Evolutionary conservation across 2,888 invertebrate species (phyloP).

Genomic region (Aphidius colemani): DNA sequence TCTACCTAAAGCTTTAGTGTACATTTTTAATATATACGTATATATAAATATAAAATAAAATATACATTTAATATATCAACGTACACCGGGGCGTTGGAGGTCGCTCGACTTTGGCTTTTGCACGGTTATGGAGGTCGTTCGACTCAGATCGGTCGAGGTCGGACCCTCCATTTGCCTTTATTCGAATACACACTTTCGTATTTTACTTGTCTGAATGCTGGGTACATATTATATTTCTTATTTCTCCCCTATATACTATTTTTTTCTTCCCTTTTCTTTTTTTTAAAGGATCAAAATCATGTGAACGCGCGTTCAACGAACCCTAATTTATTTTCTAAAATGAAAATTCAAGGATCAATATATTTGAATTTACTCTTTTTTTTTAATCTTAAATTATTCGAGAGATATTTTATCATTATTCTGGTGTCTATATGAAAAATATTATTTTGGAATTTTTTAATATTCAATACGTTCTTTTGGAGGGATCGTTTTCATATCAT

Average conservation of each 20-base stretch:
- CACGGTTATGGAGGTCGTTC: conserved; percentile 47
- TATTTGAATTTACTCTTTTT: no score
- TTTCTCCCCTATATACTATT: not conserved
- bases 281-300: no score
- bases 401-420: not conserved
- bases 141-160: conserved; percentile 39
- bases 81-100: conserved; percentile 24
- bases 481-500: not conserved
- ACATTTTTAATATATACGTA: no score
- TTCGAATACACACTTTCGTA: no score
- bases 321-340: no score
- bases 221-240: not conserved
- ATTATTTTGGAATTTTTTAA: not conserved
- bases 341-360: no score
- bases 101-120: conserved; percentile 28
- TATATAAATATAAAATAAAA: no score
- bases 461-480: not conserved
- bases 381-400: no score
- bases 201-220: not conserved
- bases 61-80: not conserved
- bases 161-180: conserved; percentile 12
- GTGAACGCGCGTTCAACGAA: no score
- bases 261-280: no score
- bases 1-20: no score
- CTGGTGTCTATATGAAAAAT: not conserved